phyloP scores from a whole-genome alignment of 1,140 invertebrate species.

The Yoshiicerus persimilis region DNA sequence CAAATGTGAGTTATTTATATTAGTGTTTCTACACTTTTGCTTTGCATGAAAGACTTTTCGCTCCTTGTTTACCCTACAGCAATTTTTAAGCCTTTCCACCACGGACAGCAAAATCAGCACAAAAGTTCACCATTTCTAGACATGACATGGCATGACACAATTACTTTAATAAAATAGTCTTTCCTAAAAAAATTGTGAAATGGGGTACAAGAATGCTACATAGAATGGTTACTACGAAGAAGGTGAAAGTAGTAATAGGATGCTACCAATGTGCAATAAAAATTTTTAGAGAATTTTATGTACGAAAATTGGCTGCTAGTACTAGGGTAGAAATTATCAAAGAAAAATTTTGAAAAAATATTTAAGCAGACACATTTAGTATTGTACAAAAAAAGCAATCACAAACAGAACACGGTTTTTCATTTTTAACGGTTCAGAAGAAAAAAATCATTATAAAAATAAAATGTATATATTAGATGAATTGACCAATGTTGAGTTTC shows the following conservation, averaged over 20 bases:
- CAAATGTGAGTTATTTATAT: not conserved
- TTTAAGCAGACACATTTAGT: no score
- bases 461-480: no score
- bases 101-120: not conserved
- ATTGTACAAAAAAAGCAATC: no score
- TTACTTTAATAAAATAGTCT: not conserved
- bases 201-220: not conserved
- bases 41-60: not conserved
- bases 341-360: no score
- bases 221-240: not conserved
- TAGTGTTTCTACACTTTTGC: not conserved
- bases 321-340: no score
- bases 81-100: not conserved
- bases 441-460: no score
- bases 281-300: no score
- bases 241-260: no score
- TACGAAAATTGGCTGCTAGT: not conserved
- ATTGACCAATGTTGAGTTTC: no score
- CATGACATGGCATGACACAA: not conserved
- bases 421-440: no score
- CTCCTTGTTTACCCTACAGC: not conserved
- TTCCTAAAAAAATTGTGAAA: not conserved
- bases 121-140: not conserved
- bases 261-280: no score
- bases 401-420: no score